Evolutionary conservation across 2,113 vertebrate genomes (phyloP), one percentile per base, ranked within the genome.

Genomic region (Dicrurus megarhynchus): DNA sequence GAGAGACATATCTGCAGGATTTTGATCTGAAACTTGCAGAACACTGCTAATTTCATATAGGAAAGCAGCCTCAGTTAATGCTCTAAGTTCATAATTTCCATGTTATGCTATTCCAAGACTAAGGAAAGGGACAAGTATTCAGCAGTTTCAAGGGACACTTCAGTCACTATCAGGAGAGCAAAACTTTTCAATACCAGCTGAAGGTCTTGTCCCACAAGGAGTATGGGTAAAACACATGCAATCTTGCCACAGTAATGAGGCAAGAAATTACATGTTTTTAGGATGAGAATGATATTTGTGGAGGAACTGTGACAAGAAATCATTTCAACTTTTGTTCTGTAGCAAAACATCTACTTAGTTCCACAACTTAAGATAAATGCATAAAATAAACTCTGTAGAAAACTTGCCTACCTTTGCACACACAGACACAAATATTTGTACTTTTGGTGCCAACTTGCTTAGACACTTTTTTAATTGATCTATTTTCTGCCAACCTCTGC

Each of bases 341-440:
- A 73, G 47, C 65, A 91, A 90, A 96, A 86, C 27, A 82, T 89
- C 93, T 93, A 50, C 84, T 94, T 89, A 93, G 22, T 81, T 93
- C n/a, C 42, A 83, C 42, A 70, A 79, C 78, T 69, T 74, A 46
- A 73, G 75, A 84, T 71, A 96, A 97, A 94, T 46, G 55, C 7
- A 30, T 82, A 88, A 95, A 17, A 61, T 69, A 93, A 95, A 87
- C 3, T 4, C 41, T 65, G 63, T 26, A 53, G 44, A 67, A 97
- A 91, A 79, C 55, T 64, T 15, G 6, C 27, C 55, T 83, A 47
- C 24, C 32, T 91, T 73, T 61, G 52, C 12, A 75, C 35, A 80
- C 44, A 89, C 13, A 71, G 77, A 74, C 16, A 73, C 35, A 92
- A 95, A 88, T 87, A 89, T 89, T 91, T 88, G 90, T 70, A 91